Conservation (phyloP, 2,797 vertebrate genomes). For the Sebastes hubbsi region DNA sequence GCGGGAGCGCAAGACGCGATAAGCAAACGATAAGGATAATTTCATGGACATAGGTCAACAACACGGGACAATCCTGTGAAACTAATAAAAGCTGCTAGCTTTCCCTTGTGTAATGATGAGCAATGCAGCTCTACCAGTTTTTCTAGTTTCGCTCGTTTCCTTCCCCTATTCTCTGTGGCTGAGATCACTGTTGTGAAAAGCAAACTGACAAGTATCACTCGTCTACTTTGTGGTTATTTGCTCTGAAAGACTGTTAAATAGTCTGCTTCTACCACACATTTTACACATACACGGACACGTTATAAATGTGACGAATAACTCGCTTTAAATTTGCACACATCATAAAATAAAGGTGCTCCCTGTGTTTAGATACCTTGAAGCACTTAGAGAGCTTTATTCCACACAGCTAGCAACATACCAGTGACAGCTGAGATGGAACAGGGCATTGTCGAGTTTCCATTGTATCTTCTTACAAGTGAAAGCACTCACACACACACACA, state of each 20-base stretch:
- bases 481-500: conserved; percentile 16
- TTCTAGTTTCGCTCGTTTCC: conserved; percentile 47
- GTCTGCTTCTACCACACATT: neutral
- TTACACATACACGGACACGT: neutral
- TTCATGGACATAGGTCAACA: conserved; percentile 25
- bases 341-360: neutral
- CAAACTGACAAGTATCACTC: conserved; percentile 13
- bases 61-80: neutral
- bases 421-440: conserved; percentile 55
- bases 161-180: conserved; percentile 23
- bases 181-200: conserved; percentile 22
- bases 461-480: conserved; percentile 68
- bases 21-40: conserved; percentile 48
- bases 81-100: conserved; percentile 31
- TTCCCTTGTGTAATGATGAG: conserved; percentile 40
- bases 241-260: neutral
- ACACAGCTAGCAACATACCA: neutral
- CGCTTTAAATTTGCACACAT: neutral
- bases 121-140: conserved; percentile 41
- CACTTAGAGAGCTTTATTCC: neutral
- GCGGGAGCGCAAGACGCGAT: conserved; percentile 25
- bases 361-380: neutral
- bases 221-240: neutral
- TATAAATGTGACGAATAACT: neutral
- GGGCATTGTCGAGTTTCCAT: conserved; percentile 60